Base-by-base conservation (phyloP, 2,888 invertebrate species). In the Epinotia brunnichana region DNA sequence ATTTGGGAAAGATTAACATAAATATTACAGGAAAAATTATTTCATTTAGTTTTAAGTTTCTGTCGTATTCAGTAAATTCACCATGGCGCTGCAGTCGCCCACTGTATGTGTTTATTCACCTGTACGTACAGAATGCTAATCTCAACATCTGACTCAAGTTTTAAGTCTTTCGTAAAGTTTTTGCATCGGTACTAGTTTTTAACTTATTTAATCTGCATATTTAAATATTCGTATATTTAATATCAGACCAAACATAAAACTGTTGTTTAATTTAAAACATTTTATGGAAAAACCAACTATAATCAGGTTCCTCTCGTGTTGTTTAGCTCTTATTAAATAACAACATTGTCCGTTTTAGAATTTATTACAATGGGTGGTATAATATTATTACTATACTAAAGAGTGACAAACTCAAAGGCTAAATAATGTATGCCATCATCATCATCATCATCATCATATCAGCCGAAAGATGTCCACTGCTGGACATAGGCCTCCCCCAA, bases 151-250 rank as follows among this genome's bases (percentile, higher is more conserved):
- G 21, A 24, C 24, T 44, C 21, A 7, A 11, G 44, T 44, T 54
- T 54, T 10, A n/a, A 64, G 15, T 53, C 24, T 57, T 29, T 15
- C 15, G n/a, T 11, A 53, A 39, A 53, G 64, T 64, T 64, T 64
- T 64, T 64, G 39, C 54, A 29, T n/a, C n/a, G n/a, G n/a, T 29
- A n/a, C 15, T 7, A 24, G 57, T 57, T 29, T 29, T 21, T 17
- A 48, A 15, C 2, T 57, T 64, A 64, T 64, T 17, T 24, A 29
- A 64, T 54, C 13, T 64, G 53, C 54, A 64, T 64, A 64, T 53
- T 62, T 24, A 35, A 35, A 35, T 35, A 35, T 9, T 29, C 35
- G 35, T 35, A 1, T 35, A 62, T n/a, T 53, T 53, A 17, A 11
- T 11, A 19, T 11, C 19, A 53, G 17, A 53, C 11, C 2, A 9